These are phyloP conservation scores for Trachelus stipa DNA, from an alignment of 2,888 invertebrate species.

Conservation along the genomic window DNA sequence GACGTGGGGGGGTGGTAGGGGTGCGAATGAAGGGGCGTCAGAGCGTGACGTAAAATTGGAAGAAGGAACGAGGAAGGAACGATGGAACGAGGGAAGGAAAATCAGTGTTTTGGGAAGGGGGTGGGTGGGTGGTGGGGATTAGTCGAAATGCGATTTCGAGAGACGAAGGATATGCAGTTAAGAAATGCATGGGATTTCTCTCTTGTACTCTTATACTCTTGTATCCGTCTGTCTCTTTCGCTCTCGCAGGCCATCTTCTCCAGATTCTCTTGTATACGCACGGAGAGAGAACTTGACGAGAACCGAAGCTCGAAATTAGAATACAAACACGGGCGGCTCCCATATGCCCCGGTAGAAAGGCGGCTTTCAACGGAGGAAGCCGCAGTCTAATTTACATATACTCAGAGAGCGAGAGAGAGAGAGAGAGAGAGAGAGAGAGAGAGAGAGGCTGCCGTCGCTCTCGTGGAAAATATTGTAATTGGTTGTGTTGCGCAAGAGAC, in stretches of 20 bases:
- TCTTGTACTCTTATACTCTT: background rate
- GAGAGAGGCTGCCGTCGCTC: constrained; percentile 34
- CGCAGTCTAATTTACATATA: constrained; percentile 60
- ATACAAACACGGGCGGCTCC: constrained; percentile 55
- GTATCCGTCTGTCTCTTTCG: background rate
- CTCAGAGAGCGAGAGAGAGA: constrained; percentile 46
- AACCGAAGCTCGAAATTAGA: constrained; percentile 63
- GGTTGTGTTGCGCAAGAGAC: constrained; percentile 50
- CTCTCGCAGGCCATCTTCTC: constrained; percentile 27
- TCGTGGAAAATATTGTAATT: constrained; percentile 64
- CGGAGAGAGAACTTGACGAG: constrained; percentile 34
- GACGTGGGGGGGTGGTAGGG: constrained; percentile 64
- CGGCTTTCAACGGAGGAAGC: constrained; percentile 48
- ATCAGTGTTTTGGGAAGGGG: too few species aligned
- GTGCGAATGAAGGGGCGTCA: constrained; percentile 10
- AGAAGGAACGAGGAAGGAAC: too few species aligned
- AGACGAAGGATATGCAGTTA: constrained; percentile 49
- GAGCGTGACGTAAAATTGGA: background rate
- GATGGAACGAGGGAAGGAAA: too few species aligned
- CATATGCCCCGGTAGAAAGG: constrained; percentile 47
- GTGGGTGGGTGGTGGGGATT: constrained; percentile 47
- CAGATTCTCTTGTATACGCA: constrained; percentile 5
- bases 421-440: constrained; percentile 33
- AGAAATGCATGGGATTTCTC: constrained; percentile 42
- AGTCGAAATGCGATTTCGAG: constrained; percentile 61